phyloP scores from a whole-genome alignment of 2,113 vertebrate species.

The Sander vitreus region DNA sequence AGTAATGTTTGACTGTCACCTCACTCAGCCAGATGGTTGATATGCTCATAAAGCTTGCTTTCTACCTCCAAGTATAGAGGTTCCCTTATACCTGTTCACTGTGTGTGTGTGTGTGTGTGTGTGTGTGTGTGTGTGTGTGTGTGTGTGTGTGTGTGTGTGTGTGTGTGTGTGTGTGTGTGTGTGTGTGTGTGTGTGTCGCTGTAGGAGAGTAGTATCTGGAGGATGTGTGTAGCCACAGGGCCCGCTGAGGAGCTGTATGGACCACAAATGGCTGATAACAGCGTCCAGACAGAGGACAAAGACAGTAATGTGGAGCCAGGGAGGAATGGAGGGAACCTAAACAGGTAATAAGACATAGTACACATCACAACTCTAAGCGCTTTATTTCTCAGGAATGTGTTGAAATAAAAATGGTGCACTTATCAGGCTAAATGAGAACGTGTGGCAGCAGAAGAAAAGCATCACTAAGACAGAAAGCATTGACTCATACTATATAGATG shows the following conservation, averaged over 20 bases:
- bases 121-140: conserved; percentile 16
- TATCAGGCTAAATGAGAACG: not conserved
- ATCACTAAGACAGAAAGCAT: not conserved
- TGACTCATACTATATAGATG: not conserved
- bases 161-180: not conserved
- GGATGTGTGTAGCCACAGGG: conserved; percentile 83
- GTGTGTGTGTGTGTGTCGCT: conserved; percentile 29
- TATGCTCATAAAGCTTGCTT: conserved; percentile 42
- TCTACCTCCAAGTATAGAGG: conserved; percentile 37
- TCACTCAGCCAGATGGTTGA: conserved; percentile 33
- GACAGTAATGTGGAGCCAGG: conserved; percentile 61
- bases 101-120: conserved; percentile 14
- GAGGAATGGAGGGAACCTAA: conserved; percentile 59
- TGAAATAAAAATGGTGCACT: not conserved
- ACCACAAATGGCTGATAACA: conserved; percentile 75
- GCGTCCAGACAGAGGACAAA: conserved; percentile 69
- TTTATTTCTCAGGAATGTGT: not conserved
- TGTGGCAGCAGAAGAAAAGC: not conserved
- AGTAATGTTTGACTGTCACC: conserved; percentile 24
- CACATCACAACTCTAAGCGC: not conserved
- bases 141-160: too few relatives aligned
- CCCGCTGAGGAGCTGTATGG: conserved; percentile 73
- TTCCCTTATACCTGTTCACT: conserved; percentile 11
- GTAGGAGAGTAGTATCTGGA: conserved; percentile 89
- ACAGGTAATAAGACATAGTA: conserved; percentile 76